phyloP scores from a whole-genome alignment of 2,888 invertebrate genomes.

The Sesamia inferens region DNA sequence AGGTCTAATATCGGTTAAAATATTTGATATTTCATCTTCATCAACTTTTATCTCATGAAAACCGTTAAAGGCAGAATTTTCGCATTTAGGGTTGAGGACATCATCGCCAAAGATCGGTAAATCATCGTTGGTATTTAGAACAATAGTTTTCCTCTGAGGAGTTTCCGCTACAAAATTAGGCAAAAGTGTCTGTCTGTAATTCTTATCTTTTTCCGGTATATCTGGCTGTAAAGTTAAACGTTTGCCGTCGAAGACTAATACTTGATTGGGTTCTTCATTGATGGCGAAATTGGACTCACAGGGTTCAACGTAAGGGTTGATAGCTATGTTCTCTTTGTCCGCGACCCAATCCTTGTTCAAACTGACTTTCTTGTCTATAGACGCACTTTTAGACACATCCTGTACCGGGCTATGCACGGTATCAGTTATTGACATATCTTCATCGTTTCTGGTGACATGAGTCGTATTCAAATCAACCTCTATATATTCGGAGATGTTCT shows the following conservation, averaged over 20 bases:
- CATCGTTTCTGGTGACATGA: slow-evolving; percentile 70
- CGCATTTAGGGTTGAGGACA: slow-evolving; percentile 48
- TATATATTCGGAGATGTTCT: slow-evolving; percentile 78
- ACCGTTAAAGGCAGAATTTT: slow-evolving; percentile 35
- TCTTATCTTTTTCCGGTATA: slow-evolving; percentile 54
- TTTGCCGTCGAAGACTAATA: slow-evolving; percentile 84
- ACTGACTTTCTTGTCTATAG: slow-evolving; percentile 63
- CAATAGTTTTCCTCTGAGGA: slow-evolving; percentile 77
- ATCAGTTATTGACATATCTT: slow-evolving; percentile 85
- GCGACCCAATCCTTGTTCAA: slow-evolving; percentile 72
- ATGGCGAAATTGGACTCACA: slow-evolving; percentile 78
- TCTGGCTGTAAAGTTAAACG: slow-evolving; percentile 76
- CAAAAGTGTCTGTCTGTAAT: slow-evolving; percentile 63
- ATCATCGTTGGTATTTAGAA: slow-evolving; percentile 79
- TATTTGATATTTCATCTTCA: slow-evolving; percentile 42
- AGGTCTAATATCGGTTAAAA: slow-evolving; percentile 24
- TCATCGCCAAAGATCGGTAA: slow-evolving; percentile 77
- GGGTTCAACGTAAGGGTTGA: slow-evolving; percentile 80
- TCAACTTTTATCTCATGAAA: slow-evolving; percentile 27
- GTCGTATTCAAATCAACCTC: slow-evolving; percentile 83
- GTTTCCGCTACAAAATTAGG: slow-evolving; percentile 50
- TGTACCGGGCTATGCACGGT: slow-evolving; percentile 78
- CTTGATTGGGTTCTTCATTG: slow-evolving; percentile 76
- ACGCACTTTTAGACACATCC: slow-evolving; percentile 70
- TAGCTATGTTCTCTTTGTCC: slow-evolving; percentile 84